A percentile compares a stretch with the other conserved stretches of the same genome.
phyloP scores from a whole-genome alignment of 2,888 invertebrate species.

The Geotrupes spiniger region DNA sequence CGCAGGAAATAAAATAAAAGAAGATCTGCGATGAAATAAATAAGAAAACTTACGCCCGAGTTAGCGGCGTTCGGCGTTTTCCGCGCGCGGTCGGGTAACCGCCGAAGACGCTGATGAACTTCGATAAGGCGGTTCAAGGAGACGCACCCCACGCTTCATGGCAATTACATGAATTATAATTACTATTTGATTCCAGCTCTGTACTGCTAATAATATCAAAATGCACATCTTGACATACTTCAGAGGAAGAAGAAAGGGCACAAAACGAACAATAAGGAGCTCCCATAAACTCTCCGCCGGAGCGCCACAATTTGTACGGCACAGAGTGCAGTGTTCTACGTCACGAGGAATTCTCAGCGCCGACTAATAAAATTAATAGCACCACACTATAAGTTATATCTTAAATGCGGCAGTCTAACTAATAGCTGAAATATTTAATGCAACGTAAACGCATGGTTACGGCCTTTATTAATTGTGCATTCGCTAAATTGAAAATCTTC shows the following conservation, averaged over 20 bases:
- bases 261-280: constrained; percentile 3
- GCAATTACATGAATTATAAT: constrained; percentile 36
- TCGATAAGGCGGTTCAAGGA: constrained; percentile 34
- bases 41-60: constrained; percentile 9
- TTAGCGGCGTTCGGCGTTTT: constrained; percentile 15
- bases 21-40: constrained; percentile 1
- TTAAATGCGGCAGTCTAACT: too few relatives aligned
- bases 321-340: background rate
- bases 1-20: constrained; percentile 11
- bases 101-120: constrained; percentile 30
- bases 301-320: background rate
- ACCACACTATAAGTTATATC: too few relatives aligned
- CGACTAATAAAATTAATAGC: background rate
- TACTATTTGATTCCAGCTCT: constrained; percentile 25
- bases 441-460: too few relatives aligned
- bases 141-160: constrained; percentile 32
- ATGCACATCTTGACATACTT: constrained; percentile 3
- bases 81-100: constrained; percentile 14
- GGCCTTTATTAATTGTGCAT: too few relatives aligned
- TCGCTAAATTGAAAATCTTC: too few relatives aligned
- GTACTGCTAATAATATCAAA: constrained; percentile 17
- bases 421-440: too few relatives aligned
- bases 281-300: background rate
- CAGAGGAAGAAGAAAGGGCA: background rate
- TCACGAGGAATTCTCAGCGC: background rate